phyloP scores from a whole-genome alignment of 2,797 vertebrate species.

The Sternarchorhynchus goeldii region DNA sequence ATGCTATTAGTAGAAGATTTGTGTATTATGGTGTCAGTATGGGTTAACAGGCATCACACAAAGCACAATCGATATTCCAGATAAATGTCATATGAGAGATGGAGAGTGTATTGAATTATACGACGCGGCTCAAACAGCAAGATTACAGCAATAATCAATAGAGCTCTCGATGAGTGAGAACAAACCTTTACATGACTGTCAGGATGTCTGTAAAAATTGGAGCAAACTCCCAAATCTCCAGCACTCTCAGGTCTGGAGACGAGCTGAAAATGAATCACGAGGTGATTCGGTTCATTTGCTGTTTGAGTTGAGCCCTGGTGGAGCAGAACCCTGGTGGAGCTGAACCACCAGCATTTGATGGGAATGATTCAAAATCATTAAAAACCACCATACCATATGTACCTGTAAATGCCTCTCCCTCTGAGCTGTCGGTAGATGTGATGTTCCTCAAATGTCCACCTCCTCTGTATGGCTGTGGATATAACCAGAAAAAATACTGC shows the following conservation, averaged over 20 bases:
- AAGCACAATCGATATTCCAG: slow-evolving; percentile 35
- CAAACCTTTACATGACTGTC: slow-evolving; percentile 1
- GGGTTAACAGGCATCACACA: slow-evolving; percentile 33
- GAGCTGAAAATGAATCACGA: slow-evolving; percentile 15
- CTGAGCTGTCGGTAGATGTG: slow-evolving; percentile 35
- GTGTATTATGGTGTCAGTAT: slow-evolving; percentile 31
- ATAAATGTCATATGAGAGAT: slow-evolving; percentile 11
- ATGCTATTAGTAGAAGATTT: slow-evolving; percentile 6
- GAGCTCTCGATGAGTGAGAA: slow-evolving; percentile 21
- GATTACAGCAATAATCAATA: slow-evolving; percentile 29
- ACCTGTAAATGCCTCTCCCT: slow-evolving; percentile 68
- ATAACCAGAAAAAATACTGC: slow-evolving; percentile 1
- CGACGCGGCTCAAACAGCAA: slow-evolving; percentile 28
- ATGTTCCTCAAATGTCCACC: slow-evolving; percentile 43
- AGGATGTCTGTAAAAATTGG: slow-evolving; percentile 1
- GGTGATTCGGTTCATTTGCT: slow-evolving; percentile 5
- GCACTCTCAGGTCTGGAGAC: slow-evolving; percentile 9
- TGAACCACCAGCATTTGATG: slow-evolving; percentile 12
- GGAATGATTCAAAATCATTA: slow-evolving; percentile 47
- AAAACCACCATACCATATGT: slow-evolving; percentile 68
- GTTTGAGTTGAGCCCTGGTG: background rate
- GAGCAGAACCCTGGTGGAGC: background rate
- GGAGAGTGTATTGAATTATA: slow-evolving; percentile 29
- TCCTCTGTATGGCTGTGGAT: slow-evolving; percentile 63
- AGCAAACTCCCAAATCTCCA: background rate